These are phyloP conservation scores for Pocillopora meandrina DNA, from an alignment of 92 coral and sea anemone species.

Conservation along the genomic window DNA sequence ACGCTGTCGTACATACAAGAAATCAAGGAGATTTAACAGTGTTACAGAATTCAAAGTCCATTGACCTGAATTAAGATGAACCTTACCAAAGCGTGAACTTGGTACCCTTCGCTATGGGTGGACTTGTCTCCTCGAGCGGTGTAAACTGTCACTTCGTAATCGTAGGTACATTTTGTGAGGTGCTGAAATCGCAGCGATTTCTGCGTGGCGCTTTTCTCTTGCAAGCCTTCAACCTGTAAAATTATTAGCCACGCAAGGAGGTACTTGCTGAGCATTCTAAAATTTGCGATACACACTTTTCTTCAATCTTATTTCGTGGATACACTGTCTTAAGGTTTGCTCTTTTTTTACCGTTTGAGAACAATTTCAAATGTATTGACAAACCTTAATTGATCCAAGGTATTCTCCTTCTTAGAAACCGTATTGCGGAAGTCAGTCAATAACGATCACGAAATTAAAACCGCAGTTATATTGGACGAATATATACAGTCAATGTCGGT, in stretches of 20 bases:
- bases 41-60: not conserved
- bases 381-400: not conserved
- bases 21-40: not conserved
- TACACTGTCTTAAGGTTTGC: not conserved
- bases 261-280: not conserved
- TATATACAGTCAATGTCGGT: not conserved
- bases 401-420: not conserved
- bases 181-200: conserved; percentile 7
- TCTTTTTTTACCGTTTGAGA: not conserved
- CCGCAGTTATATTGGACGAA: not conserved
- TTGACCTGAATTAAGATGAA: not conserved
- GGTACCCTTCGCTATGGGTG: conserved; percentile 67
- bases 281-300: not conserved
- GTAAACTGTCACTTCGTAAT: conserved; percentile 77
- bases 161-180: conserved; percentile 64
- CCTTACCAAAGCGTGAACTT: conserved; percentile 69
- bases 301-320: not conserved
- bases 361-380: not conserved
- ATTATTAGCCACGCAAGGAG: not conserved
- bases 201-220: not conserved
- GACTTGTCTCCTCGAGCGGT: conserved; percentile 87
- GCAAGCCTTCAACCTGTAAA: not conserved
- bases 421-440: not conserved
- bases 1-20: no score
- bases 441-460: no score